Evolutionary conservation across 2,113 vertebrate genomes (phyloP).

Genomic region (Erythrolamprus reginae): DNA sequence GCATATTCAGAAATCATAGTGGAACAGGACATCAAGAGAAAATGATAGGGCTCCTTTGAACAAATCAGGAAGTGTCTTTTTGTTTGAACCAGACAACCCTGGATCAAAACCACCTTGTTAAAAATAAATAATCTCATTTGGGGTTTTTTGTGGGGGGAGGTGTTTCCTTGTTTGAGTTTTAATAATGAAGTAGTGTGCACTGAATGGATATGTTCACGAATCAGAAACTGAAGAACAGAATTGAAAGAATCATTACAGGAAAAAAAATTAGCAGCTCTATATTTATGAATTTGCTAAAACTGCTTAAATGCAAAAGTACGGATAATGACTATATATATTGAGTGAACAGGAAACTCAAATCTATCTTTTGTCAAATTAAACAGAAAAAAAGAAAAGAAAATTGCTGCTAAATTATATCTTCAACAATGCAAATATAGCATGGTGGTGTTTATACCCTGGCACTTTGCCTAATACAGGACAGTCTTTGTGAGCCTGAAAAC

Average conservation of each 20-base stretch:
- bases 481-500: conserved; percentile 21
- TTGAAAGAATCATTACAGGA: not conserved
- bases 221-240: not conserved
- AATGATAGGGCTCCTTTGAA: not conserved
- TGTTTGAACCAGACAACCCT: not conserved
- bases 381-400: not conserved
- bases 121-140: not conserved
- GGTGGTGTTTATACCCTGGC: conserved; percentile 6
- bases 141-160: not conserved
- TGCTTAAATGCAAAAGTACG: not conserved
- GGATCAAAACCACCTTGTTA: not conserved
- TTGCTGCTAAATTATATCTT: not conserved
- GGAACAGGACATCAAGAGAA: not conserved
- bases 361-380: not conserved
- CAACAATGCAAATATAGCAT: not conserved
- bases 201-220: not conserved
- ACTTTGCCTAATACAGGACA: conserved; percentile 8
- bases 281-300: not conserved
- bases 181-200: not conserved
- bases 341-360: not conserved
- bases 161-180: not conserved
- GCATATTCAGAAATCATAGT: not conserved
- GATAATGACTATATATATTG: not conserved
- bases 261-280: not conserved
- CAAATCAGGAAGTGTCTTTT: no score